Percentiles rank a stretch among this genome's conserved stretches.
Evolutionary conservation across 2,113 vertebrate species (phyloP).

Genomic region (Indicator indicator): DNA sequence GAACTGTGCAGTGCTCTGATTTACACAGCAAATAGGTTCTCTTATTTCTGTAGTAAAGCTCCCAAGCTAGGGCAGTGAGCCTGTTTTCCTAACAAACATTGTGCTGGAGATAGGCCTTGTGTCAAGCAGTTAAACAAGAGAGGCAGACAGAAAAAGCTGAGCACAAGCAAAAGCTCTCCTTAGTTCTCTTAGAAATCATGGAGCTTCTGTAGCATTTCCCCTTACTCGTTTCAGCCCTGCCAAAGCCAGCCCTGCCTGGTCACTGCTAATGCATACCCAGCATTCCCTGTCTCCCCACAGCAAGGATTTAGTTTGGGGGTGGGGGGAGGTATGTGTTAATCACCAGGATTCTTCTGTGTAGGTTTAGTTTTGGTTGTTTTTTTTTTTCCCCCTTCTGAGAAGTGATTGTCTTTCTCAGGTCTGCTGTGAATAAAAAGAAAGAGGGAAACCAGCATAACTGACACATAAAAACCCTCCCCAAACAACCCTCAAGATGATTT

Average conservation of each 20-base stretch:
- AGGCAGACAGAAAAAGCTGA: not conserved
- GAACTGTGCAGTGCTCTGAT: not conserved
- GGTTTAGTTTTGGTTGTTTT: not conserved
- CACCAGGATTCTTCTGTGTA: not conserved
- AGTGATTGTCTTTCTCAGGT: constrained; percentile 34
- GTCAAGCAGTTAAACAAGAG: not conserved
- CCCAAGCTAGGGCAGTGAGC: not conserved
- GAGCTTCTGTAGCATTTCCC: not conserved
- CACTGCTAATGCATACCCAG: constrained; percentile 30
- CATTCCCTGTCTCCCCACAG: not conserved
- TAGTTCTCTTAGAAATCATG: constrained; percentile 9
- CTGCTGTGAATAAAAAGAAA: constrained; percentile 43
- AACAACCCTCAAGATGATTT: not conserved
- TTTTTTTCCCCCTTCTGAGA: not conserved
- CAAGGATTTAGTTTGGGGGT: not conserved
- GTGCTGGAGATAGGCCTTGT: not conserved
- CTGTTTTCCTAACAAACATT: not conserved
- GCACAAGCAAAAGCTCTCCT: not conserved
- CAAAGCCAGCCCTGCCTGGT: not conserved
- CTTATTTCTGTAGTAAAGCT: not conserved
- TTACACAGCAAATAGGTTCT: not conserved
- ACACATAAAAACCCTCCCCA: not conserved
- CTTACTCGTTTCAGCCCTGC: not conserved
- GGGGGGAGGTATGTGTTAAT: constrained; percentile 9
- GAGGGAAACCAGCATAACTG: not conserved